Base-by-base conservation (phyloP, 2,888 invertebrate species). In the Odiellus spinosus region DNA sequence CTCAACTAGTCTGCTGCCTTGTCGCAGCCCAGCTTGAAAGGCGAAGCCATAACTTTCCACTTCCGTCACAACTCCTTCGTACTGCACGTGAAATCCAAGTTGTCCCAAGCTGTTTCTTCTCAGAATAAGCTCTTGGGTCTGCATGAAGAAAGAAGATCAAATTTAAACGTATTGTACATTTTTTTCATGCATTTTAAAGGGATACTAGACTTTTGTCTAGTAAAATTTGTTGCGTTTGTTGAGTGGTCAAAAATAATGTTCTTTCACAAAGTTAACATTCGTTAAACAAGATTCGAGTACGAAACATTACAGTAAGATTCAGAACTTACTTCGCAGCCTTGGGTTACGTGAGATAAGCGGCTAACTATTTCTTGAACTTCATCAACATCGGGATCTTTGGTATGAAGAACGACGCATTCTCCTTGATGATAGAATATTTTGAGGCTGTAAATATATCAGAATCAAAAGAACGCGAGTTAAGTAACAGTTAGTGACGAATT, bases 371-470 rank as follows among this genome's bases (percentile, higher is more conserved):
- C 84, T 65, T 77, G 73, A 48, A 69, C 59, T 58, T 82, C 82
- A 3, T 75, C 75, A 51, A 73, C 73, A 32, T 61, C 62, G 40
- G 74, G 74, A 57, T 82, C 76, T 47, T 77, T 72, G 62, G 82
- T 78, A 58, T 81, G 78, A 52, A 88, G 71, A 4, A 83, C 80
- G 57, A 90, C 76, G 64, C 87, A 86, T 68, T 93, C 93, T 2
- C 93, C 90, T 66, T 87, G 85, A 67, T 91, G 90, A 69, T 88
- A 86, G 69, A 85, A 93, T 50, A 90, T 68, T 50, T 84, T 74
- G 50, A 85, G 44, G 42, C 53, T 53, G 26, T 11, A 35, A 40
- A 15, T 40, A 17, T 32, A 35, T 5, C 19, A 32, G 14, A 57
- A 49, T 20, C 48, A 44, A 44, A 42, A 38, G 45, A 45, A 43